Base-by-base conservation (phyloP, 1,140 invertebrate species). In the Macrobrachium rosenbergii region DNA sequence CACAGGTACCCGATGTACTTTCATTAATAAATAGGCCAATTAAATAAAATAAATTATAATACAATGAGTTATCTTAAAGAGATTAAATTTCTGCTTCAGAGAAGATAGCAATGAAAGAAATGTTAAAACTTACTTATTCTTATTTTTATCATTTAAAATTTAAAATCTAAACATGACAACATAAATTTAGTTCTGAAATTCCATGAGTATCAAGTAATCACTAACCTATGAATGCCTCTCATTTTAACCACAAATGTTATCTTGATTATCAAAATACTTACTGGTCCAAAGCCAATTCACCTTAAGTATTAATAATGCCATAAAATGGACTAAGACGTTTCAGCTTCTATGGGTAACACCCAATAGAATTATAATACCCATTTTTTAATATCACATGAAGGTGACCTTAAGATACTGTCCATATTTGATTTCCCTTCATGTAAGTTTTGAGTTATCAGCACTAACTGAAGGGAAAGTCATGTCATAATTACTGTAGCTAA, bases 291-390 rank as follows among this genome's bases (percentile, higher is more conserved):
- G 60, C 59, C 12, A 63, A 81, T 59, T 62, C 69, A 76, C 58
- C 82, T 76, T 83, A 76, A 43, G 37, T 19, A 62, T 60, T 83
- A 83, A 75, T 83, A 83, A 83, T 83, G 82, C 82, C 82, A 83
- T 60, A 52, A 62, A 59, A 43, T 28, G 58, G 69, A 83, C 81
- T 83, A 76, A 77, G 37, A 21, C 37, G 67, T 83, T 83, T 52
- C 72, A 60, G 59, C 62, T 81, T 67, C 63, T 52, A 63, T 81
- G 28, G 14, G 17, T 52, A 59, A n/a, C n/a, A 45, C 23, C 43
- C n/a, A 45, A 67, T 43, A 81, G 63, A 43, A 81, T 10, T 52
- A 64, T 81, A 81, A 81, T 81, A 81, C 79, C 79, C 79, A 63
- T 67, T 52, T 45, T 21, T 43, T 64, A 43, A 28, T 64, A 28